A percentile compares a stretch with the other conserved stretches of the same genome.
Evolutionary conservation across 2,888 invertebrate genomes (phyloP).

Genomic region (Pachycephus smyrnensis): DNA sequence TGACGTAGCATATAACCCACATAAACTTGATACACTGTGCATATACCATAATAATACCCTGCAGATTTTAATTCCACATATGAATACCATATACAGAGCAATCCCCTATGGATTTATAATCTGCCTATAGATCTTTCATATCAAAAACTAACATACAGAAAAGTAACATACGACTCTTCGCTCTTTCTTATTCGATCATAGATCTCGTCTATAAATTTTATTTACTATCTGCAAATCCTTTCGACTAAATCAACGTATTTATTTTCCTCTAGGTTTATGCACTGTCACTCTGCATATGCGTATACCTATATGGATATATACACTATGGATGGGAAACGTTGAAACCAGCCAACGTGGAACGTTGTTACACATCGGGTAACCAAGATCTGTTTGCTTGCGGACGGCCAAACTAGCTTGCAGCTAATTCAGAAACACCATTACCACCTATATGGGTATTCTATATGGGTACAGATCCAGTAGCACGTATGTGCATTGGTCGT

Average conservation of each 20-base stretch:
- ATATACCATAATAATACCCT: background rate
- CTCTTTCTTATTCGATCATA: background rate
- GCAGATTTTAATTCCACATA: background rate
- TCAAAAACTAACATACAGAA: background rate
- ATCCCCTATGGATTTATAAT: background rate
- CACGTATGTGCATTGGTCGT: background rate
- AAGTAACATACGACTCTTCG: slow-evolving; percentile 11
- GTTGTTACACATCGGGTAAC: slow-evolving; percentile 66
- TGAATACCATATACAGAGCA: too few species aligned
- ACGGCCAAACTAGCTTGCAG: slow-evolving; percentile 65
- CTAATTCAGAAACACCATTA: slow-evolving; percentile 67
- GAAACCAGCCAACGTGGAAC: slow-evolving; percentile 37
- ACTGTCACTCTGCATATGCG: background rate
- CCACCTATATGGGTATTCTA: slow-evolving; percentile 43
- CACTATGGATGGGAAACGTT: slow-evolving; percentile 26
- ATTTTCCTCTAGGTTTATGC: background rate
- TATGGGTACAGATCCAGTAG: slow-evolving; percentile 24
- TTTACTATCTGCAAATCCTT: background rate
- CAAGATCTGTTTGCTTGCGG: slow-evolving; percentile 67
- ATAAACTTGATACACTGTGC: too few species aligned
- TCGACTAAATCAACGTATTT: background rate
- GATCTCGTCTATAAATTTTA: background rate
- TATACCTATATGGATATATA: background rate
- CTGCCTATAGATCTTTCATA: background rate
- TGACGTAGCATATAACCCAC: background rate